A percentile compares a stretch with the other conserved stretches of the same genome.
phyloP scores from a whole-genome alignment of 2,113 vertebrate genomes.

The Smithornis capensis region DNA sequence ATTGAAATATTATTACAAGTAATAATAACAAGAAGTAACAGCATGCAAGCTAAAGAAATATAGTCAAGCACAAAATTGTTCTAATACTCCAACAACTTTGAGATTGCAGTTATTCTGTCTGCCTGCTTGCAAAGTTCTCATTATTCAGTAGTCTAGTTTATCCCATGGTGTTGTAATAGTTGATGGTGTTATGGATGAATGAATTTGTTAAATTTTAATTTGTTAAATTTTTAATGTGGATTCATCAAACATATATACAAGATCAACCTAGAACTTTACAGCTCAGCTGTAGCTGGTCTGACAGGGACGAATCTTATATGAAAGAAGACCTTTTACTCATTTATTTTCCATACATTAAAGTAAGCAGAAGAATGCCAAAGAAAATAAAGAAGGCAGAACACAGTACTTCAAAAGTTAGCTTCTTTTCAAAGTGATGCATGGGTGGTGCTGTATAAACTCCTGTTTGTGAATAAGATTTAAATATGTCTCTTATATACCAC shows the following conservation, averaged over 20 bases:
- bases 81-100: not conserved
- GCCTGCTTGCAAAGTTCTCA: not conserved
- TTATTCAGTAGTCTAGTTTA: not conserved
- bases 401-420: not conserved
- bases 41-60: not conserved
- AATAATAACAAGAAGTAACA: too few relatives aligned
- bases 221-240: not conserved
- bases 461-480: conserved; percentile 17
- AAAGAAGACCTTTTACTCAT: not conserved
- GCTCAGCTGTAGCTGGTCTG: not conserved
- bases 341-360: conserved; percentile 23
- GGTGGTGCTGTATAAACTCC: not conserved
- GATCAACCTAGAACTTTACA: conserved; percentile 21
- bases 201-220: conserved; percentile 31
- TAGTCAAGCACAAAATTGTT: not conserved
- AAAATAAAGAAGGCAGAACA: conserved; percentile 25
- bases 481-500: not conserved
- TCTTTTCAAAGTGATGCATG: conserved; percentile 8
- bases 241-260: conserved; percentile 36
- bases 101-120: not conserved
- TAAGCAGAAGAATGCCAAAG: conserved; percentile 32
- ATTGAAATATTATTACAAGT: not conserved
- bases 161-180: not conserved
- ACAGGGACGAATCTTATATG: not conserved
- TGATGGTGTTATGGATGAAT: not conserved